Evolutionary conservation across 2,888 invertebrate genomes (phyloP).

Genomic region (Ecdyonurus torrentis): DNA sequence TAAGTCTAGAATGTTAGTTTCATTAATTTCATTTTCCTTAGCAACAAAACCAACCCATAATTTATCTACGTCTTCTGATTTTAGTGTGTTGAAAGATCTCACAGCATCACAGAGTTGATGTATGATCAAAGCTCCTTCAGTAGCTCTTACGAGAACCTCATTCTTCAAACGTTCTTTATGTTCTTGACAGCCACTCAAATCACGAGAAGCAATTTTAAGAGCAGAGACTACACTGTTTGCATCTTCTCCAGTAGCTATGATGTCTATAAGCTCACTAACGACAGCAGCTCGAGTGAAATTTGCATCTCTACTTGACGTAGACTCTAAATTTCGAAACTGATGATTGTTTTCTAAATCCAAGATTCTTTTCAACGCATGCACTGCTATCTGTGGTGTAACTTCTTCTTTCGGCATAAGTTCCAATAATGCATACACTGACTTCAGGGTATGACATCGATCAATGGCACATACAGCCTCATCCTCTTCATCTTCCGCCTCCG

Average conservation of each 20-base stretch:
- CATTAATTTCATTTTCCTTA: constrained; percentile 37
- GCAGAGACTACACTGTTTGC: constrained; percentile 26
- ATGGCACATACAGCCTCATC: constrained; percentile 22
- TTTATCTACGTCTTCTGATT: constrained; percentile 38
- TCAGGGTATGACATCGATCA: constrained; percentile 20
- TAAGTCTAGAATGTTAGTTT: constrained; percentile 36
- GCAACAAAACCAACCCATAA: constrained; percentile 47
- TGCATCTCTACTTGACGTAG: constrained; percentile 19
- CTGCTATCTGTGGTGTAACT: constrained; percentile 29
- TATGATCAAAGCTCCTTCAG: constrained; percentile 38
- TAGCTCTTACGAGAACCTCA: constrained; percentile 40
- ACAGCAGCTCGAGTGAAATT: constrained; percentile 27
- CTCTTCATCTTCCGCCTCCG: constrained; percentile 15
- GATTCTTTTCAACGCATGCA: constrained; percentile 28
- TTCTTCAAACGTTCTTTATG: constrained; percentile 36
- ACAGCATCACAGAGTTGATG: constrained; percentile 41
- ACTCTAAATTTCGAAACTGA: constrained; percentile 19
- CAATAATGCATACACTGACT: constrained; percentile 25
- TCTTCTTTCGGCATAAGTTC: constrained; percentile 29
- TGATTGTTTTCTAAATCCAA: constrained; percentile 28
- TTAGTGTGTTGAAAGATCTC: constrained; percentile 25
- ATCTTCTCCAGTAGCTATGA: constrained; percentile 27
- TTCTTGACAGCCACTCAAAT: neutral
- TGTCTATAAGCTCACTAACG: constrained; percentile 30
- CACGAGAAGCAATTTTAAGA: constrained; percentile 22